These are phyloP conservation scores for Hylaea fasciaria DNA, from an alignment of 2,888 invertebrate genomes.

Conservation along the genomic window DNA sequence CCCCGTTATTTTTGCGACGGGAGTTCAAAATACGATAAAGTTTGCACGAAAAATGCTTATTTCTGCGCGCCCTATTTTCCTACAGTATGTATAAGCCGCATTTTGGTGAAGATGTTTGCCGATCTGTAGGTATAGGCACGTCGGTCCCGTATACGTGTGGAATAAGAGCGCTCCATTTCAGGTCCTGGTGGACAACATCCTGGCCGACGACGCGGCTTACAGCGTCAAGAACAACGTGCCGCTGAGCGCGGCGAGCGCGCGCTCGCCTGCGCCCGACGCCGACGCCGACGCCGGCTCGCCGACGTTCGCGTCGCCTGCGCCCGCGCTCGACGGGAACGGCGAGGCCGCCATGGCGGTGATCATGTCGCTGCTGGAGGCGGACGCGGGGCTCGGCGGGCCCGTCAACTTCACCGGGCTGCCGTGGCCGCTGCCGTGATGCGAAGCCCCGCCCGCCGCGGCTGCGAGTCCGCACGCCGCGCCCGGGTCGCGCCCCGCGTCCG, in stretches of 20 bases:
- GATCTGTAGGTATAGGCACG: too few species aligned
- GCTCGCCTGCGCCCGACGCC: constrained; percentile 16
- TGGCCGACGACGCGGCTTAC: constrained; percentile 54
- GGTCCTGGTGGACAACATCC: constrained; percentile 61
- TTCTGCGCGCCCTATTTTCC: too few species aligned
- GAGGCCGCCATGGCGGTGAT: constrained; percentile 97
- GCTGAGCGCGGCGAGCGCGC: constrained; percentile 56
- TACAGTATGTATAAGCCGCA: too few species aligned
- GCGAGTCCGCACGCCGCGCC: too few species aligned
- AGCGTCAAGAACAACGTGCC: constrained; percentile 71
- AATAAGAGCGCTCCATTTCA: constrained; percentile 1
- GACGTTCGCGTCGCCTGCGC: constrained; percentile 34
- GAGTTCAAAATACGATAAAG: too few species aligned
- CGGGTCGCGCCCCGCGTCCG: too few species aligned
- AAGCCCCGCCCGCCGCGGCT: too few species aligned
- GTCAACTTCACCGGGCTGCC: constrained; percentile 94
- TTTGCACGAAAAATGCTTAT: too few species aligned
- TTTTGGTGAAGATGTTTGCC: too few species aligned
- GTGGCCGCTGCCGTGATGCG: constrained; percentile 90
- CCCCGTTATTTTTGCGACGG: too few species aligned
- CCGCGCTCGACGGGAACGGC: constrained; percentile 89
- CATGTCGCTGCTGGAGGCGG: constrained; percentile 95
- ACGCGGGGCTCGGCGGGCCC: constrained; percentile 94
- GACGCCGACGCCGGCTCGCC: constrained; percentile 20
- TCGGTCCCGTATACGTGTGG: too few species aligned